Base-by-base conservation (phyloP, 1,140 invertebrate species). In the Saccostrea cuccullata region DNA sequence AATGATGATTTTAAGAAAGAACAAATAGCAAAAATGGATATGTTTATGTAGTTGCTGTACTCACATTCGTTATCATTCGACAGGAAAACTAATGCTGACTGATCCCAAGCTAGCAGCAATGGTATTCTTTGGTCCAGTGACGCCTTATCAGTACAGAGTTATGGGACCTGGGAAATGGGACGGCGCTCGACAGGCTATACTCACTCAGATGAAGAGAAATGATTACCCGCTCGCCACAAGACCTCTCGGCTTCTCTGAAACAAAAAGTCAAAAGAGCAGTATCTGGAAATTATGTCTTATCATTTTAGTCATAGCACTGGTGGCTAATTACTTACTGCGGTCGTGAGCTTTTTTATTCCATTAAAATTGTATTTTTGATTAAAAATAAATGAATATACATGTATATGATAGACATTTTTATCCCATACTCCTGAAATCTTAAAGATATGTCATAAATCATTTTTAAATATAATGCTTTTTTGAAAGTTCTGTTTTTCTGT, bases 141-240 rank as follows among this genome's bases (percentile, higher is more conserved):
- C 93, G 4, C 94, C 95, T 3, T 96, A 95, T 87, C 95, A 95
- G 82, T 96, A 95, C 88, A 91, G 95, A 84, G 87, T 95, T 56
- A 60, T 84, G 55, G 95, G 95, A 12, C 95, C 95, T 11, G 84
- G 93, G 47, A 73, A 88, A 13, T 95, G 95, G 95, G 9, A 85
- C 0, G 95, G 93, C 1, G 95, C 95, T 15, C 87, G 94, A 64
- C 89, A 93, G 26, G 93, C 95, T 15, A 94, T 96, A 15, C 20
- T 85, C 3, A 67, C 64, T 0, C 87, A 89, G 23, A 90, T 90
- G 91, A 91, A 93, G 17, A 85, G 93, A 64, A 90, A 90, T 1
- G 30, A 85, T 8, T 89, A 85, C 55, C 91, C 92, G 17, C 87
- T 93, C 0, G 87, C 87, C 47, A 92, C 92, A 13, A 85, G 91